These are phyloP conservation scores for Crocodylus rhombifer DNA, from an alignment of 2,797 vertebrate species.

Conservation along the genomic window DNA sequence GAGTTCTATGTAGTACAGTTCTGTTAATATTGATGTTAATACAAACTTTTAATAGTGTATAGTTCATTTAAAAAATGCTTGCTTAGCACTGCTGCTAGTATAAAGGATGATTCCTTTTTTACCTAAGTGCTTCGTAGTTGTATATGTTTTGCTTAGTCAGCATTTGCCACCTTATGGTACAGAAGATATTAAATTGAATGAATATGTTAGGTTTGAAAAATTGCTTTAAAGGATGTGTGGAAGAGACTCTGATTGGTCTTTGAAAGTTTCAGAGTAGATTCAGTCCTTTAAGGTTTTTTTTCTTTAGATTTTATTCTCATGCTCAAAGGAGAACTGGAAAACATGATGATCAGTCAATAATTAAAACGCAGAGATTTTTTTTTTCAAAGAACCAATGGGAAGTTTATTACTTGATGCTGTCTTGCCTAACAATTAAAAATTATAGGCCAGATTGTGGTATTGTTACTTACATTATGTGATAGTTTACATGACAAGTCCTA, in stretches of 20 bases:
- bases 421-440: background rate
- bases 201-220: background rate
- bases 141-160: constrained; percentile 1
- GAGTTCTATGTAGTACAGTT: background rate
- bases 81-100: background rate
- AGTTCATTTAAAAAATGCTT: constrained; percentile 2
- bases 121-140: background rate
- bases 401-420: background rate
- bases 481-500: background rate
- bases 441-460: background rate
- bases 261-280: background rate
- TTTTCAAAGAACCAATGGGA: background rate
- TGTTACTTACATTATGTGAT: background rate
- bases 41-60: background rate
- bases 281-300: background rate
- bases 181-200: background rate
- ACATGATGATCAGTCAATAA: background rate
- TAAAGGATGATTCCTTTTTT: background rate
- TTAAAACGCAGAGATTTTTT: background rate
- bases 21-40: background rate
- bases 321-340: background rate
- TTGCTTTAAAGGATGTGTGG: no score
- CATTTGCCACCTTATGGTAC: background rate
- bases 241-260: no score
- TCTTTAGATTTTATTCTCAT: background rate